Base-by-base conservation (phyloP, 2,888 invertebrate species). In the Saturnia pavonia region DNA sequence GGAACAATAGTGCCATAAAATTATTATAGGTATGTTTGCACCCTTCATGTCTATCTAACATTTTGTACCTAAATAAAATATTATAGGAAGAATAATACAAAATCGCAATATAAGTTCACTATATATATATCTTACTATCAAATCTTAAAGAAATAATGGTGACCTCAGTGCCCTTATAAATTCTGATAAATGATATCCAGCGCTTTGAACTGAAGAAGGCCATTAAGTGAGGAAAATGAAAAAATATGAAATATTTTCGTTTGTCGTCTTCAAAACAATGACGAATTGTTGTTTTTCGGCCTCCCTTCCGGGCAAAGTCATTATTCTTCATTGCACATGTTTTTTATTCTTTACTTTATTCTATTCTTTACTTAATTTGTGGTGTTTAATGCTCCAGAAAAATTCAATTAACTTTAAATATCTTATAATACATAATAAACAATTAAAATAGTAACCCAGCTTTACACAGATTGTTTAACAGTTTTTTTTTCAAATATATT, bases 301-400 rank as follows among this genome's bases (percentile, higher is more conserved):
- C 72, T 76, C 77, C 74, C 74, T 73, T 71, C 75, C 72, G 65
- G 73, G 68, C 73, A 71, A 69, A 70, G 70, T 80, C 80, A 81
- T 86, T 86, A 79, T 78, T 79, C 81, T 81, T 85, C 80, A 85
- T 85, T 83, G 81, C 80, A 81, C 77, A 76, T 72, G 67, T 69
- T 76, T 75, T 77, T 78, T 78, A 76, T 79, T 75, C 71, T 69
- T 42, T 71, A 60, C 73, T 75, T 73, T 73, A 74, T n/a, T n/a
- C n/a, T n/a, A 72, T 72, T 70, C 67, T n/a, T n/a, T n/a, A 69
- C 78, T 75, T 76, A 77, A 77, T 80, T 74, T 73, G 70, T 42
- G 27, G 43, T 42, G 11, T 22, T n/a, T 70, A 54, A 65, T 70
- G 45, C 4, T 48, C 60, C 43, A 60, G 45, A 68, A 48, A 22